These are phyloP conservation scores for Stegophylla sp. DNA, from an alignment of 2,888 invertebrate species.

Conservation along the genomic window DNA sequence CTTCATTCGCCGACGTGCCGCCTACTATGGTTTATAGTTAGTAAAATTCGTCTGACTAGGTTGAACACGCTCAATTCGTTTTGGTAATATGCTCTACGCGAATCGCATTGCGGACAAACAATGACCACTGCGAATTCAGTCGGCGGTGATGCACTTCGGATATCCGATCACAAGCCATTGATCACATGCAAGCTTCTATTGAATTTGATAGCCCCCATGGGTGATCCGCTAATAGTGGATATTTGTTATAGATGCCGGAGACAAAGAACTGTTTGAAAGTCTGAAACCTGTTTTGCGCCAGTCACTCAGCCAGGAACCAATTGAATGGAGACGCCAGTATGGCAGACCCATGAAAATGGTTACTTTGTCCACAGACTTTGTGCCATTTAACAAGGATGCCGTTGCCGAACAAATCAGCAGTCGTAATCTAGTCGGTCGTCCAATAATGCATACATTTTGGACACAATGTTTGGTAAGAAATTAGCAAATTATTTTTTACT, in stretches of 20 bases:
- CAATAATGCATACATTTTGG: conserved; percentile 93
- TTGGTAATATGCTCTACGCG: conserved; percentile 2
- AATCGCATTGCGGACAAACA: not conserved
- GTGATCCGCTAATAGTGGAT: no score
- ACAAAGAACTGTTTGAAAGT: conserved; percentile 82
- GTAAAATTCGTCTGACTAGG: not conserved
- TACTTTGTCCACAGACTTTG: conserved; percentile 80
- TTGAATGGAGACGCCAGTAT: conserved; percentile 90
- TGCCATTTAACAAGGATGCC: conserved; percentile 78
- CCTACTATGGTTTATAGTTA: not conserved
- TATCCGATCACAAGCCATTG: conserved; percentile 76
- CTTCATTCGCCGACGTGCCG: no score
- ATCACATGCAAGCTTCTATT: conserved; percentile 73
- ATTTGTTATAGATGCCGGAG: conserved; percentile 75
- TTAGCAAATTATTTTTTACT: no score
- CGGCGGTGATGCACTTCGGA: conserved; percentile 63
- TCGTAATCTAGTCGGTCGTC: conserved; percentile 83
- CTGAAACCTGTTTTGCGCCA: conserved; percentile 79
- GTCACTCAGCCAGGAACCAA: conserved; percentile 83
- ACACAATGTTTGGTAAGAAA: conserved; percentile 87
- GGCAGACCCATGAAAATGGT: conserved; percentile 86
- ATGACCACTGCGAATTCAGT: conserved; percentile 36
- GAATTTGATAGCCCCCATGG: not conserved
- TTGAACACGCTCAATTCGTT: not conserved
- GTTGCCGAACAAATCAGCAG: conserved; percentile 74